Percentiles rank a stretch among this genome's conserved stretches.
phyloP scores from a whole-genome alignment of 2,797 vertebrate species.

The Pteronotus mesoamericanus region DNA sequence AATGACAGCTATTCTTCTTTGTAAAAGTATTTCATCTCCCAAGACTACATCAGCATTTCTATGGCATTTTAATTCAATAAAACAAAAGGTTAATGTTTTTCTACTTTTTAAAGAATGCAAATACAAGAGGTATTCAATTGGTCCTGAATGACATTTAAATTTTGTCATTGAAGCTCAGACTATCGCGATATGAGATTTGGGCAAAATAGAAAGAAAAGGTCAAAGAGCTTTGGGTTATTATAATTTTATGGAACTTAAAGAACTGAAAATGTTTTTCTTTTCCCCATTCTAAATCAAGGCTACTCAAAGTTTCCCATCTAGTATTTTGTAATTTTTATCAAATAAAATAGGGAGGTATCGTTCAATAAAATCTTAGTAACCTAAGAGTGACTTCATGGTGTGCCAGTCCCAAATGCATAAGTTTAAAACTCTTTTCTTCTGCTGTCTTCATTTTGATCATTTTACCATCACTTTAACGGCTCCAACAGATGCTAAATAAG shows the following conservation, averaged over 20 bases:
- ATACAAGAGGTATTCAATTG: constrained; percentile 81
- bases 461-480: constrained; percentile 6
- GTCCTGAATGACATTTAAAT: constrained; percentile 83
- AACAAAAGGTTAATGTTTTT: constrained; percentile 87
- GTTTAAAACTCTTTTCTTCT: constrained; percentile 1
- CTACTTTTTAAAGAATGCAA: constrained; percentile 83
- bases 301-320: not conserved
- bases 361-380: constrained; percentile 45
- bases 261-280: constrained; percentile 47
- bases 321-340: not conserved
- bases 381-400: not conserved
- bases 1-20: constrained; percentile 88
- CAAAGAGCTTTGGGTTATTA: constrained; percentile 60
- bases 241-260: constrained; percentile 32
- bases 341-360: constrained; percentile 19
- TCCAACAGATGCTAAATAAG: not conserved
- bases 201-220: constrained; percentile 14
- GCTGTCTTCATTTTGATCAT: constrained; percentile 27
- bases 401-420: not conserved
- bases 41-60: constrained; percentile 85
- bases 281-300: not conserved
- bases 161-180: constrained; percentile 72
- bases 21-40: constrained; percentile 84
- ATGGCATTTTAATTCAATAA: constrained; percentile 89
- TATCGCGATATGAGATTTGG: constrained; percentile 74